Evolutionary conservation across 1,140 invertebrate genomes (phyloP).

Genomic region (Calephelis nemesis): DNA sequence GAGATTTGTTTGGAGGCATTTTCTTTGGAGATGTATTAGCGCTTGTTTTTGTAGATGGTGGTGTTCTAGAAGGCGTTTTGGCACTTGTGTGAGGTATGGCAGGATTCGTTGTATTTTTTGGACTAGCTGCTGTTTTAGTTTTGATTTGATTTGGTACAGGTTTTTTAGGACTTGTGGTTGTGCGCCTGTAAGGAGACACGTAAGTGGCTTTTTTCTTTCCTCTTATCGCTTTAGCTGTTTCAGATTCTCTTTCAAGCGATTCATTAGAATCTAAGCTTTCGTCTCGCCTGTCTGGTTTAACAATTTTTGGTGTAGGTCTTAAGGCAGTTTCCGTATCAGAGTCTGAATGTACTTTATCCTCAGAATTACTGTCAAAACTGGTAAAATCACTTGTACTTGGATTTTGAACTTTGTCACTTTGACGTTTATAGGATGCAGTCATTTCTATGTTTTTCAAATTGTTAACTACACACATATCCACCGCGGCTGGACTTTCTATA

Average conservation of each 20-base stretch:
- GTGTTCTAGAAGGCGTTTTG: conserved; percentile 48
- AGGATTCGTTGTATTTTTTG: conserved; percentile 40
- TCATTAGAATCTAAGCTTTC: conserved; percentile 68
- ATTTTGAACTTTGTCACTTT: conserved; percentile 49
- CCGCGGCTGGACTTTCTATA: conserved; percentile 68
- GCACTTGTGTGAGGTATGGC: conserved; percentile 48
- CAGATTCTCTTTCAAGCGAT: conserved; percentile 59
- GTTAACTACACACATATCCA: conserved; percentile 72
- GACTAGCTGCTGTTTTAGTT: conserved; percentile 39
- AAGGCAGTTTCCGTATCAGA: conserved; percentile 59
- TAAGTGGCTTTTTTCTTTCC: conserved; percentile 88
- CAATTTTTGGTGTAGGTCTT: conserved; percentile 80
- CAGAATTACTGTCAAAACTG: conserved; percentile 78
- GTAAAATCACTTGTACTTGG: conserved; percentile 63
- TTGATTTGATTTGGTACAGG: conserved; percentile 34
- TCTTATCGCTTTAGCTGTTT: conserved; percentile 83
- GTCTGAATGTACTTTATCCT: conserved; percentile 68
- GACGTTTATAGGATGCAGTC: conserved; percentile 68
- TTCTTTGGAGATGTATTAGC: conserved; percentile 62
- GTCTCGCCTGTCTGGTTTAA: conserved; percentile 77
- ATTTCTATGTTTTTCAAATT: conserved; percentile 77
- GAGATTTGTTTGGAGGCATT: conserved; percentile 45
- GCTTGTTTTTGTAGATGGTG: conserved; percentile 42
- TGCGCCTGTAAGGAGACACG: conserved; percentile 80
- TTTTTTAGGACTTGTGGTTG: conserved; percentile 49